These are phyloP conservation scores for Cephus pulcher DNA, from an alignment of 2,888 invertebrate species.

Conservation along the genomic window DNA sequence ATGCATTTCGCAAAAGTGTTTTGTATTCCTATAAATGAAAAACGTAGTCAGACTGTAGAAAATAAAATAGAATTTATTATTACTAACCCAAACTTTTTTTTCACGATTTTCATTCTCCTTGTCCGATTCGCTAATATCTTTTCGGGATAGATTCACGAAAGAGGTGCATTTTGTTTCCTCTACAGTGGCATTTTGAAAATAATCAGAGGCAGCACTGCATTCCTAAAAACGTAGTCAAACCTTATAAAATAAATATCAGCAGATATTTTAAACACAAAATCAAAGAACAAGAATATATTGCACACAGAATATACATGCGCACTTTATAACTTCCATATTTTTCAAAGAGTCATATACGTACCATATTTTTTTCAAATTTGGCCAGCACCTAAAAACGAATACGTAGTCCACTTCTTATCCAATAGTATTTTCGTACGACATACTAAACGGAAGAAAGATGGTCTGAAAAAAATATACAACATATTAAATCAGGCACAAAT, in stretches of 20 bases:
- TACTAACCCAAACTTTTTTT: not conserved
- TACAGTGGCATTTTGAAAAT: not conserved
- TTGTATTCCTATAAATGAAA: slow-evolving; percentile 8
- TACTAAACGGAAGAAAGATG: not conserved
- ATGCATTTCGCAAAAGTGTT: slow-evolving; percentile 14
- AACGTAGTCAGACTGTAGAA: not conserved
- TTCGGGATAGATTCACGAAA: not conserved
- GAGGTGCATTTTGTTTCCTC: not conserved
- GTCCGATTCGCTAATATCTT: not conserved
- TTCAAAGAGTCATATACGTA: not conserved
- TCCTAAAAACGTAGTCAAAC: not conserved
- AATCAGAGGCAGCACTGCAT: not conserved
- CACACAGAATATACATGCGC: not conserved
- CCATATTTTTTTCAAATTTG: not conserved
- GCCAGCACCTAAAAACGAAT: not conserved
- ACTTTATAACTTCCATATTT: not conserved
- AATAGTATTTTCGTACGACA: not conserved
- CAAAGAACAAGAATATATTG: not conserved
- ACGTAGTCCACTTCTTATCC: not conserved
- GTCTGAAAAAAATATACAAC: not conserved
- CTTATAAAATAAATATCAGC: not conserved
- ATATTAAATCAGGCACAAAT: not conserved
- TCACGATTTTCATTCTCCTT: not conserved
- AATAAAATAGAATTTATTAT: not conserved
- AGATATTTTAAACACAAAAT: not conserved